Conservation (phyloP, 2,797 vertebrate species). For the Mus caroli region DNA sequence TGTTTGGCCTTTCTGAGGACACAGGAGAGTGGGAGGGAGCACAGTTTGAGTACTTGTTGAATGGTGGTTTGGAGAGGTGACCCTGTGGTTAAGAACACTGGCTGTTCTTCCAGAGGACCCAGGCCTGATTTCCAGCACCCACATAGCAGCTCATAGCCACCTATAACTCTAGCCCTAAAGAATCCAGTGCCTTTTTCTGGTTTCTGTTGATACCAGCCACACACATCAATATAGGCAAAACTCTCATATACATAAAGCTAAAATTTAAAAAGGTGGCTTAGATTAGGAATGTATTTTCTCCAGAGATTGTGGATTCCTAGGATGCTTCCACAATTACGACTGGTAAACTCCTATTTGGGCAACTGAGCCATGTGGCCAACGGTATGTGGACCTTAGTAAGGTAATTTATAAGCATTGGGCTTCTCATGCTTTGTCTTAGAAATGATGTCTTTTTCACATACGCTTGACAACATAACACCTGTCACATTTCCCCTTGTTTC, state of each 20-base stretch:
- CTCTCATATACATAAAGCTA: neutral
- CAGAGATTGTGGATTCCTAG: conserved; percentile 16
- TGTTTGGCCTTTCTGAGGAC: neutral
- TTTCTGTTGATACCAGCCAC: neutral
- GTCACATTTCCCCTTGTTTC: conserved; percentile 29
- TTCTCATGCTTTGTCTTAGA: conserved; percentile 59
- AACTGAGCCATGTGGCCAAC: conserved; percentile 18
- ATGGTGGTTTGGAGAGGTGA: neutral
- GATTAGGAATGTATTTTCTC: conserved; percentile 49
- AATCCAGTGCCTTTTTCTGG: neutral
- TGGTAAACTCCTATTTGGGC: neutral
- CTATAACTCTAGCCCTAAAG: neutral
- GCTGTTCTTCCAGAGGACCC: neutral
- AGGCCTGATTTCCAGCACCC: neutral
- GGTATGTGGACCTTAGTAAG: conserved; percentile 19
- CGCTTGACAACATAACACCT: neutral
- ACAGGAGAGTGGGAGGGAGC: no score
- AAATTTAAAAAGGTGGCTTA: neutral
- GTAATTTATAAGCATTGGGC: conserved; percentile 36
- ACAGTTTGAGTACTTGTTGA: neutral
- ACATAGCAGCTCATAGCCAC: neutral
- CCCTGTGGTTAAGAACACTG: neutral
- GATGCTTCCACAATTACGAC: conserved; percentile 47
- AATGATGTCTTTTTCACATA: conserved; percentile 31
- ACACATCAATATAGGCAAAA: neutral